Conservation (phyloP, 2,888 invertebrate species). For the Spodoptera exigua region DNA sequence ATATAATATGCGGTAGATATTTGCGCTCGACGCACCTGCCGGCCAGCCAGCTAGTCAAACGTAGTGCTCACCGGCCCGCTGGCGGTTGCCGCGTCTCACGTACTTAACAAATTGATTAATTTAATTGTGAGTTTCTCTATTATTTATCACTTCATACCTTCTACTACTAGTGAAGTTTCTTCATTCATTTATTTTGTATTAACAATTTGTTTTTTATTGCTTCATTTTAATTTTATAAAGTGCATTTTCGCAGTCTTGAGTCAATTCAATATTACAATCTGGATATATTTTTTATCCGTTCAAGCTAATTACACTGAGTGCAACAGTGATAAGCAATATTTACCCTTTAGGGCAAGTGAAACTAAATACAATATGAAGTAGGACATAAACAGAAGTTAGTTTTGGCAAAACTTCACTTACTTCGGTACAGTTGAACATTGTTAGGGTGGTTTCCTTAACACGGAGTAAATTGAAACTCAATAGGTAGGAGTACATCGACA, state of each 20-base stretch:
- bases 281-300: neutral
- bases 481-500: conserved; percentile 23
- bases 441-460: conserved; percentile 36
- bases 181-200: conserved; percentile 11
- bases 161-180: neutral
- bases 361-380: neutral
- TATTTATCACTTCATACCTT: conserved; percentile 24
- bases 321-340: conserved; percentile 3
- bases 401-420: conserved; percentile 34
- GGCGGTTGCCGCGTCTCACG: conserved; percentile 68
- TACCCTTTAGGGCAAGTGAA: conserved; percentile 5
- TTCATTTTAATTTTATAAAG: conserved; percentile 1
- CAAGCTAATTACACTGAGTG: neutral
- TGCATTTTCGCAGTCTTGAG: neutral
- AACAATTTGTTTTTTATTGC: neutral
- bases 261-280: neutral
- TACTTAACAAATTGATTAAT: conserved; percentile 60
- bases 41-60: conserved; percentile 74
- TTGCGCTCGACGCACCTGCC: conserved; percentile 74
- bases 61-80: conserved; percentile 68
- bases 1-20: conserved; percentile 82
- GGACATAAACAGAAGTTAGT: conserved; percentile 13
- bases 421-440: conserved; percentile 23
- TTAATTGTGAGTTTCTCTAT: conserved; percentile 73
- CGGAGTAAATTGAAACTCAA: conserved; percentile 52